Percentiles rank a stretch among this genome's conserved stretches.
These are phyloP conservation scores for Neopelma chrysocephalum DNA, from an alignment of 2,797 vertebrate species.

Conservation along the genomic window DNA sequence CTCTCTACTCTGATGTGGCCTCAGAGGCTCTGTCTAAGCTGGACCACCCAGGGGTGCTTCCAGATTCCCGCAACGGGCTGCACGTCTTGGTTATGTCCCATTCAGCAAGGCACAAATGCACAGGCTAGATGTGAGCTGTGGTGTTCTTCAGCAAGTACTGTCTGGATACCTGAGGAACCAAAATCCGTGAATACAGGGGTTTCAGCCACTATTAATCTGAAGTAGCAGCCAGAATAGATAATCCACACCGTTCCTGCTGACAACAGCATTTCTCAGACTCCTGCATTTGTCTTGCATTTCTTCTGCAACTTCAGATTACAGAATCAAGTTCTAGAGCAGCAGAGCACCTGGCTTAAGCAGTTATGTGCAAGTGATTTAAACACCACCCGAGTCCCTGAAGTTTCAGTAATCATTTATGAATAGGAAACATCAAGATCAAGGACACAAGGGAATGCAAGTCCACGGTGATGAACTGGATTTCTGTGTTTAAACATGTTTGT, in stretches of 20 bases:
- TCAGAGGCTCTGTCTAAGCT: neutral
- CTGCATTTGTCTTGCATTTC: neutral
- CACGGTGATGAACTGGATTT: neutral
- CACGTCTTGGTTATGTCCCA: rapidly evolving
- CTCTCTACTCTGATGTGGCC: neutral
- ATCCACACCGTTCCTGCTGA: neutral
- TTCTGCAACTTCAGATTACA: neutral
- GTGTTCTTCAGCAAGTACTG: neutral
- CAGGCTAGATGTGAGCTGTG: neutral
- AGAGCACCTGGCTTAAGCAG: neutral
- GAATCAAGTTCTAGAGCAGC: neutral
- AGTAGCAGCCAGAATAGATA: neutral
- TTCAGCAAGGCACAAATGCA: neutral
- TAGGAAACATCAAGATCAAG: neutral
- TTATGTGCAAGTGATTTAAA: neutral
- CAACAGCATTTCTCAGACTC: neutral
- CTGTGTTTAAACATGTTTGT: neutral
- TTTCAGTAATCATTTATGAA: neutral
- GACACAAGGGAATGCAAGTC: neutral
- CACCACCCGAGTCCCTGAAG: neutral
- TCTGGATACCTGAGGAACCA: neutral
- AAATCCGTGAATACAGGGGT: rapidly evolving
- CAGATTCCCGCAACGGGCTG: neutral
- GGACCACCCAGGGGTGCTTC: neutral
- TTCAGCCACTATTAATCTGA: neutral